Evolutionary conservation across 2,797 vertebrate species (phyloP).

Genomic region (Sphenopsis melanotis): DNA sequence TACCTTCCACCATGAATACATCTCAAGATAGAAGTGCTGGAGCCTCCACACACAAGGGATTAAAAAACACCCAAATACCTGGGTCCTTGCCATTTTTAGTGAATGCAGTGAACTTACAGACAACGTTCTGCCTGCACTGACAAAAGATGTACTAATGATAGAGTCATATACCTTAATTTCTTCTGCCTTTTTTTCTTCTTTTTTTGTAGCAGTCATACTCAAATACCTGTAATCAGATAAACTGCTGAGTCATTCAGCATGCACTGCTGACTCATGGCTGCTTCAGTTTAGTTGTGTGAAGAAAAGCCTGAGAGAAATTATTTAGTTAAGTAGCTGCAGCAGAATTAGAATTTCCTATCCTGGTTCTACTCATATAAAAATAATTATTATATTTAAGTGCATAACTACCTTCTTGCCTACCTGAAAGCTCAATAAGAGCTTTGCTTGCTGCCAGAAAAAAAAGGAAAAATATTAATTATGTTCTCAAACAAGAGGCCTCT

Average conservation of each 20-base stretch:
- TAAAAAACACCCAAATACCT: not conserved
- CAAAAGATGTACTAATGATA: not conserved
- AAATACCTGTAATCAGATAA: not conserved
- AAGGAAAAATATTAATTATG: not conserved
- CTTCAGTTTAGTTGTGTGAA: not conserved
- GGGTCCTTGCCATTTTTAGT: not conserved
- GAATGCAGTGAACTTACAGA: not conserved
- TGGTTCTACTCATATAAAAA: not conserved
- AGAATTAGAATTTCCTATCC: not conserved
- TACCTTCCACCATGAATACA: not conserved
- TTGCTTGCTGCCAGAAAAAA: not conserved
- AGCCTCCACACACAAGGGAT: not conserved
- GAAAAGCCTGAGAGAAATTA: not conserved
- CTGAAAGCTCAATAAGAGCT: not conserved
- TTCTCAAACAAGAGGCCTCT: not conserved
- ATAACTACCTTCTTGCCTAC: not conserved
- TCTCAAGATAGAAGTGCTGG: not conserved
- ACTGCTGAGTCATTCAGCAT: not conserved
- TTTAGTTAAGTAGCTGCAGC: not conserved
- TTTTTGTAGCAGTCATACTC: not conserved
- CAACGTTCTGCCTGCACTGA: not conserved
- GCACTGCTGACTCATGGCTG: not conserved
- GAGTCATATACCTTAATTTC: not conserved
- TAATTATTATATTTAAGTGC: not conserved
- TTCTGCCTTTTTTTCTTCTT: not conserved